These are phyloP conservation scores for Brenthis ino DNA, from an alignment of 2,888 invertebrate genomes.

Conservation along the genomic window DNA sequence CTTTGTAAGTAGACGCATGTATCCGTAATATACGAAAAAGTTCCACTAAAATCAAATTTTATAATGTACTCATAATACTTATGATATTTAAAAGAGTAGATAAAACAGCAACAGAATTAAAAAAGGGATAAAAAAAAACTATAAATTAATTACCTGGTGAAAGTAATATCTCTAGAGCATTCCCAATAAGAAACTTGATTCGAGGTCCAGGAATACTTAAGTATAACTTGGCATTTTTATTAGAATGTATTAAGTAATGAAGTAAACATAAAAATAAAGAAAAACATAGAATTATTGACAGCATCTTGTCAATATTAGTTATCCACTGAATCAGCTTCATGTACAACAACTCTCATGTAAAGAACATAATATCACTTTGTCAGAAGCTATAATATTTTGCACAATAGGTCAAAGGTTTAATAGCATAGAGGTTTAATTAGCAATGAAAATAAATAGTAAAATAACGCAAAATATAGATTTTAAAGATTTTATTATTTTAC, in stretches of 20 bases:
- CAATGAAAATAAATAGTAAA: too few relatives aligned
- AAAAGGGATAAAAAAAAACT: too few relatives aligned
- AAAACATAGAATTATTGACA: slow-evolving; percentile 10
- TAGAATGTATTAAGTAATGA: slow-evolving; percentile 42
- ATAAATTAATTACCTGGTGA: slow-evolving; percentile 27
- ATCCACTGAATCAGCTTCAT: background rate
- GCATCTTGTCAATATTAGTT: slow-evolving; percentile 1
- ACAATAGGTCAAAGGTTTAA: slow-evolving; percentile 5
- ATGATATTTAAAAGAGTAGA: background rate
- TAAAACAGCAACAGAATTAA: background rate
- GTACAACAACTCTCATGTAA: background rate
- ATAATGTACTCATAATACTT: too few relatives aligned
- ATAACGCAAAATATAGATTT: too few relatives aligned
- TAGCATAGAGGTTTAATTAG: background rate
- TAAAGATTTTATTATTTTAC: too few relatives aligned
- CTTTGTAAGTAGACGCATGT: slow-evolving; percentile 48
- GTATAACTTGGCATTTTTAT: slow-evolving; percentile 46
- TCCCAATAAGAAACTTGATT: slow-evolving; percentile 40
- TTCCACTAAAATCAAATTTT: slow-evolving; percentile 46
- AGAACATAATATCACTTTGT: background rate
- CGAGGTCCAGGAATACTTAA: slow-evolving; percentile 54
- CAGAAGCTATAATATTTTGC: background rate
- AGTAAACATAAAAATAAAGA: slow-evolving; percentile 35
- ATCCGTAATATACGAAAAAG: slow-evolving; percentile 52
- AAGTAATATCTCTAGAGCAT: slow-evolving; percentile 36